A percentile compares a stretch with the other conserved stretches of the same genome.
phyloP scores from a whole-genome alignment of 2,113 vertebrate genomes.

The Marmota monax region DNA sequence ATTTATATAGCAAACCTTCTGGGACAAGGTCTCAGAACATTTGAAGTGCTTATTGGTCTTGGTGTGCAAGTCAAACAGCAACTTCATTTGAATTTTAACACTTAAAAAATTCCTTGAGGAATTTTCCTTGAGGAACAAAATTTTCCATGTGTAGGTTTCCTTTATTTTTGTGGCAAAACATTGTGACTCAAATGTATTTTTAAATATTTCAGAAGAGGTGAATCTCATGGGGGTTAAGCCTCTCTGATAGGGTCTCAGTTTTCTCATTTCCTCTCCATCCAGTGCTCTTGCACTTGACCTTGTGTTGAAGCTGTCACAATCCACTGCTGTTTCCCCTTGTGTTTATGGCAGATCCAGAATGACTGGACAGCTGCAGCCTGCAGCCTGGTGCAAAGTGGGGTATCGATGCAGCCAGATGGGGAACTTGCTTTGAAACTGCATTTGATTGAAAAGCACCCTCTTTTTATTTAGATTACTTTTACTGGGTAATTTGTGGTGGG shows the following conservation, averaged over 20 bases:
- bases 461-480: neutral
- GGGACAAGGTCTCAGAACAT: neutral
- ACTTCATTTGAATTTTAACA: neutral
- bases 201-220: neutral
- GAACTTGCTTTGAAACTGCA: neutral
- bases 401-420: neutral
- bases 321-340: neutral
- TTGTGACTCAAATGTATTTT: neutral
- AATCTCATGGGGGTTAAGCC: neutral
- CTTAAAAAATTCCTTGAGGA: neutral
- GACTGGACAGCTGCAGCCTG: too few relatives aligned
- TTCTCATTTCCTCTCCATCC: neutral
- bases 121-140: neutral
- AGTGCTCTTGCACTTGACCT: neutral
- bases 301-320: neutral
- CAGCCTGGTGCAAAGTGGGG: neutral
- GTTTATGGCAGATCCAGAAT: neutral
- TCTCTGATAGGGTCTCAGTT: neutral
- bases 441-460: neutral
- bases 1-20: neutral
- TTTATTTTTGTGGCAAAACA: slow-evolving; percentile 34
- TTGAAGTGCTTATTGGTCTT: slow-evolving; percentile 4
- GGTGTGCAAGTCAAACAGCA: neutral
- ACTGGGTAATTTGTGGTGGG: neutral
- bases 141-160: neutral